Evolutionary conservation across 2,113 vertebrate genomes (phyloP).

Genomic region (Vireo altiloquus): DNA sequence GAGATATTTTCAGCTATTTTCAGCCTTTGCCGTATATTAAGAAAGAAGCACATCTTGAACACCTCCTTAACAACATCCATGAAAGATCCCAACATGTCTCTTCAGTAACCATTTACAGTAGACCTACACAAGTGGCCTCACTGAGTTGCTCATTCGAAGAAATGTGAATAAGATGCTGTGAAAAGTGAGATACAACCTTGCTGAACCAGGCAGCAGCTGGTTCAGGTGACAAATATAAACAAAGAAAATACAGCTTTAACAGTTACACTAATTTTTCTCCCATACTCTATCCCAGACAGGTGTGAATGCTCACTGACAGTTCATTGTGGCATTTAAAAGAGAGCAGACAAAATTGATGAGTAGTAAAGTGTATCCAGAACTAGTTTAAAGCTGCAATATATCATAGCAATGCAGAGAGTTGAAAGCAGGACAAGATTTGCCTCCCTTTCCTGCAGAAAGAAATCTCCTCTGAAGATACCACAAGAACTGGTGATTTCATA

Average conservation of each 20-base stretch:
- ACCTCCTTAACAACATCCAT: not conserved
- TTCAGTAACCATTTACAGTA: not conserved
- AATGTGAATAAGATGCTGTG: not conserved
- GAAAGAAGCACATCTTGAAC: not conserved
- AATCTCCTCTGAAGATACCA: not conserved
- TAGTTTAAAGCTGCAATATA: conserved; percentile 12
- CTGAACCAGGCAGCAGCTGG: not conserved
- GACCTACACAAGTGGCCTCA: not conserved
- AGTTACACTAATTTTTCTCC: not conserved
- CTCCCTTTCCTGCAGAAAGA: not conserved
- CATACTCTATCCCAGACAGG: not conserved
- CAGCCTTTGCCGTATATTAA: not conserved
- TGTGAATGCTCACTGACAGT: not conserved
- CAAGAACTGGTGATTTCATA: not conserved
- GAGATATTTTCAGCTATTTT: not conserved
- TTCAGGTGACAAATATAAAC: not conserved
- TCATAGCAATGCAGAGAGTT: not conserved
- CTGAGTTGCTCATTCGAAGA: not conserved
- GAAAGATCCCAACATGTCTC: not conserved
- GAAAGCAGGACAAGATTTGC: conserved; percentile 13
- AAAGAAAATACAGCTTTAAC: conserved; percentile 7
- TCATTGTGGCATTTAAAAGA: conserved; percentile 14
- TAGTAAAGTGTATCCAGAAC: not conserved
- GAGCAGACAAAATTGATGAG: not conserved
- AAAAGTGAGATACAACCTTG: not conserved